Base-by-base conservation (phyloP, 2,888 invertebrate genomes). In the Microchrysa polita region DNA sequence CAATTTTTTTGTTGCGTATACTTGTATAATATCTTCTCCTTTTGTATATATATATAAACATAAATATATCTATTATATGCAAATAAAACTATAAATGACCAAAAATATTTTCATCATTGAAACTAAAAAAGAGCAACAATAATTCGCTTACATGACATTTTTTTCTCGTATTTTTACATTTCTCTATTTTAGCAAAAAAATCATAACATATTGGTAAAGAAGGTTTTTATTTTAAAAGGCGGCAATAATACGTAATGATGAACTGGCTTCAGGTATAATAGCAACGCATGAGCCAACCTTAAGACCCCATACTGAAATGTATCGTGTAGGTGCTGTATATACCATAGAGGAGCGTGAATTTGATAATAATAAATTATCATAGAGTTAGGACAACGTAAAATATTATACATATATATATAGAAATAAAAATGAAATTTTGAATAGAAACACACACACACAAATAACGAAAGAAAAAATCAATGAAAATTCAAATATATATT, bases 211-310 rank as follows among this genome's bases (percentile, higher is more conserved):
- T 83, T 84, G 84, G 84, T 84, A 82, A 84, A 84, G 83, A 84
- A 84, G 81, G 84, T 84, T 83, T 84, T 84, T 84, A 84, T 84
- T 83, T 83, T 84, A 79, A 84, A 84, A 83, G 85, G 85, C 80
- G 82, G 84, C 82, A 83, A 84, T 81, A 83, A 84, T 83, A 82
- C 85, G 83, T 83, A 85, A 85, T 83, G 85, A 84, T 84, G 84
- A 84, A 81, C 83, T 78, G 78, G 75, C 78, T 78, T 76, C 78
- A 76, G 78, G 74, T 63, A 73, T 77, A 63, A 77, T 77, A 53
- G 74, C 76, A 55, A 77, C 79, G 74, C 78, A 79, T 71, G 79
- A 79, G 69, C 74, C 78, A 75, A 74, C 77, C 73, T 57, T 77
- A 73, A 72, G 77, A 74, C 76, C 77, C 53, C 75, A 77, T 53